phyloP scores from a whole-genome alignment of 2,113 vertebrate genomes.

The Entomyzon cyanotis region DNA sequence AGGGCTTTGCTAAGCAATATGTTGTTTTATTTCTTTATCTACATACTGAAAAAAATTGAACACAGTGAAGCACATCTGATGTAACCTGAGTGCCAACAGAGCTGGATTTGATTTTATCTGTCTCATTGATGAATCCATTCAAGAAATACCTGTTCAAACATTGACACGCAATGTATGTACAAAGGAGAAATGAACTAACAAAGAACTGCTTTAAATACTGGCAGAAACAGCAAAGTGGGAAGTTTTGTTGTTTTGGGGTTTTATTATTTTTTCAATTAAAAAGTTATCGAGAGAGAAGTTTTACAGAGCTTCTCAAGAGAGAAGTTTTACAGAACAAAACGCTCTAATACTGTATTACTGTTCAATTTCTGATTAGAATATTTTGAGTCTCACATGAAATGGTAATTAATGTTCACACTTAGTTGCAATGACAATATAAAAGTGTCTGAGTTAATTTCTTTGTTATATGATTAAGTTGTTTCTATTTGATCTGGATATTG shows the following conservation, averaged over 20 bases:
- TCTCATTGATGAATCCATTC: not conserved
- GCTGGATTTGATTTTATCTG: not conserved
- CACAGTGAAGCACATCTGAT: not conserved
- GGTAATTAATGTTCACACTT: not conserved
- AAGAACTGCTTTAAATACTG: not conserved
- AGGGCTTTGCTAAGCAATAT: conserved; percentile 18
- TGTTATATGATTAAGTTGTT: not conserved
- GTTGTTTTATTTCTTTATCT: not conserved
- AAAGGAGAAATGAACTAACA: not conserved
- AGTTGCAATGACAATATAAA: not conserved
- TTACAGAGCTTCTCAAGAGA: not conserved
- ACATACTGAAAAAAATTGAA: not conserved
- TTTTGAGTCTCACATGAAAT: not conserved
- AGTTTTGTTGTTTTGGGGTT: not conserved
- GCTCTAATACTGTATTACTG: not conserved
- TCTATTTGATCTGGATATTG: not conserved
- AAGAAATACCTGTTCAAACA: not conserved
- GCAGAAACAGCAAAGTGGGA: not conserved
- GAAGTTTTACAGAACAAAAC: not conserved
- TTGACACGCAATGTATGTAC: not conserved
- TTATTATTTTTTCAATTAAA: not conserved
- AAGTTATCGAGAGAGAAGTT: not conserved
- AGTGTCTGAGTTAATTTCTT: not conserved
- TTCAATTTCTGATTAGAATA: not conserved
- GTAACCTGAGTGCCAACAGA: not conserved